A percentile compares a stretch with the other conserved stretches of the same genome.
Evolutionary conservation across 2,888 invertebrate species (phyloP).

Genomic region (Desoria tigrina): DNA sequence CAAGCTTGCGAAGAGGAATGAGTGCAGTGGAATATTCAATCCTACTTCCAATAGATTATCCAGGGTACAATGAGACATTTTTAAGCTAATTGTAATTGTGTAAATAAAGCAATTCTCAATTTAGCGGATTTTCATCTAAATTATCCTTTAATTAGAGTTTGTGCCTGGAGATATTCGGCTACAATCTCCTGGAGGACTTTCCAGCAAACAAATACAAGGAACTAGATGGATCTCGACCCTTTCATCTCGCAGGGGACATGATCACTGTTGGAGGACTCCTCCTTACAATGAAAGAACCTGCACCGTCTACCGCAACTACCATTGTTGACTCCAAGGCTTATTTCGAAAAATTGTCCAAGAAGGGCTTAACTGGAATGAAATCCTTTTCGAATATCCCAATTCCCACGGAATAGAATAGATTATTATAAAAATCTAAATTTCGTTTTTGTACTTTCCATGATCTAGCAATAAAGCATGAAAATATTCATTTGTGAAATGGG

Average conservation of each 20-base stretch:
- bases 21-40: constrained; percentile 78
- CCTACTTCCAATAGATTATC: constrained; percentile 84
- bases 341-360: not conserved
- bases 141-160: constrained; percentile 9
- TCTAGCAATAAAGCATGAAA: no score
- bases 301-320: not conserved
- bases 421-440: no score
- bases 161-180: constrained; percentile 62
- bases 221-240: constrained; percentile 22
- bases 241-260: constrained; percentile 25
- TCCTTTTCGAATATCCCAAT: no score
- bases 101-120: no score
- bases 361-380: not conserved
- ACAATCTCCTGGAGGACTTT: constrained; percentile 73
- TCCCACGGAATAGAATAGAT: no score
- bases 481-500: no score
- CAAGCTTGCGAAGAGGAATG: no score
- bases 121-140: not conserved
- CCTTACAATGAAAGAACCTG: not conserved
- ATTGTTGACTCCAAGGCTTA: not conserved
- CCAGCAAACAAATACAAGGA: constrained; percentile 25
- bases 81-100: not conserved
- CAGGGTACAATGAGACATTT: constrained; percentile 63
- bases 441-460: no score
- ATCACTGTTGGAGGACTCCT: constrained; percentile 1